Base-by-base conservation (phyloP, 2,888 invertebrate genomes). In the Oasisia sp. region DNA sequence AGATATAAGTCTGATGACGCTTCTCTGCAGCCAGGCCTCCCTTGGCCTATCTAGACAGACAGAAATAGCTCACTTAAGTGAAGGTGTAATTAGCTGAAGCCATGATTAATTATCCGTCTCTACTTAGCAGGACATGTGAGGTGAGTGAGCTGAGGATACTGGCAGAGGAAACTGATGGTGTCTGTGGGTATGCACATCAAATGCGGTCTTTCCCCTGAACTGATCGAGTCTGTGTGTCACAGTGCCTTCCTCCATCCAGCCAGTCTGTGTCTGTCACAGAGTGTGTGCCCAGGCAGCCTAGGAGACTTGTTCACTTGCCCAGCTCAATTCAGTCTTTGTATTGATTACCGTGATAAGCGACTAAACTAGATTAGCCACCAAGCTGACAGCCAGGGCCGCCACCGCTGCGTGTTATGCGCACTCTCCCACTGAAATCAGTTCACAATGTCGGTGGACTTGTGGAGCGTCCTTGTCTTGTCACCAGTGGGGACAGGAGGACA, bases 381-480 rank as follows among this genome's bases (percentile, higher is more conserved):
- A 74, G 14, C 74, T 74, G 74, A 74, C n/a, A n/a, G 74, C 74
- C 2, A 74, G 74, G 27, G 19, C 74, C n/a, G 74, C 74, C 38
- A 38, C 38, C 4, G n/a, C n/a, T 74, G n/a, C 27, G 14, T n/a
- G 74, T 27, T 74, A 95, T 93, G 32, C 92, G 89, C n/a, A 91
- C 50, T 50, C 50, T 50, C 50, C 27, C 74, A 74, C 74, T 27
- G 74, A 74, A n/a, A n/a, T 74, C 74, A 74, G 74, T 74, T 74
- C 74, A 74, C 74, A 19, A 14, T 11, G 74, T 19, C 74, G 74
- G 74, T 27, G 14, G 14, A 56, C 19, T 19, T 2, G 56, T 56
- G 56, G 19, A 19, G n/a, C 19, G 74, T 74, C 74, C 19, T 27
- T 74, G 74, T 74, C 74, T 3, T 74, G 74, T 74, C 50, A 50